phyloP scores from a whole-genome alignment of 2,888 invertebrate genomes.

The Erebia ligea region DNA sequence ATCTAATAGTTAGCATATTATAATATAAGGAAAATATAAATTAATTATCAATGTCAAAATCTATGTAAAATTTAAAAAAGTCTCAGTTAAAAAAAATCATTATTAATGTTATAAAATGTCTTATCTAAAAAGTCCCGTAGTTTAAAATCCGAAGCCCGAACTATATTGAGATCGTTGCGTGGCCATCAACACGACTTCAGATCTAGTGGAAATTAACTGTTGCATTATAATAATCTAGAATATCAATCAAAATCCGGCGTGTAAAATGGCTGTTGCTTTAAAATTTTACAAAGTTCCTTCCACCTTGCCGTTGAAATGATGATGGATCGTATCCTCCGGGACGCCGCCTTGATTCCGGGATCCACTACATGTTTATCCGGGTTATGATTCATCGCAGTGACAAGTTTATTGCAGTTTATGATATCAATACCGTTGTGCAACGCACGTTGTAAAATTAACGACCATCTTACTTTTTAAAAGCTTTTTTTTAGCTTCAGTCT shows the following conservation, averaged over 20 bases:
- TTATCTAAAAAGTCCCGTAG: too few relatives aligned
- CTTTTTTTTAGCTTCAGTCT: background rate
- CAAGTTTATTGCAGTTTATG: slow-evolving; percentile 19
- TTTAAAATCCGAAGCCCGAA: too few relatives aligned
- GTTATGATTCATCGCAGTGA: slow-evolving; percentile 19
- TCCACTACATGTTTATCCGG: slow-evolving; percentile 6
- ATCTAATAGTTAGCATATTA: too few relatives aligned
- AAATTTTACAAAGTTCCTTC: background rate
- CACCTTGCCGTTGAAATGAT: slow-evolving; percentile 12
- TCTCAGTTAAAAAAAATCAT: too few relatives aligned
- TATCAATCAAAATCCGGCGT: background rate
- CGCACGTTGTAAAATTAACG: slow-evolving; percentile 1
- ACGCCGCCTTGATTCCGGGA: slow-evolving; percentile 18
- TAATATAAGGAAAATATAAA: too few relatives aligned
- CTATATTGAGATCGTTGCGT: too few relatives aligned
- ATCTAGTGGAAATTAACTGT: too few relatives aligned
- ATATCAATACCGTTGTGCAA: slow-evolving; percentile 15
- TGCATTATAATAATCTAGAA: background rate
- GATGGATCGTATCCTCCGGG: slow-evolving; percentile 22
- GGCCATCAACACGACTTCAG: too few relatives aligned
- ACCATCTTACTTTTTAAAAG: background rate
- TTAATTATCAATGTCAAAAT: too few relatives aligned
- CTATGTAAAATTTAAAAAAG: too few relatives aligned
- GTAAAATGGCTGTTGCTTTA: slow-evolving; percentile 9
- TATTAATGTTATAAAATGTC: too few relatives aligned